Evolutionary conservation across 1,140 invertebrate genomes (phyloP).

Genomic region (Drosophila lini): DNA sequence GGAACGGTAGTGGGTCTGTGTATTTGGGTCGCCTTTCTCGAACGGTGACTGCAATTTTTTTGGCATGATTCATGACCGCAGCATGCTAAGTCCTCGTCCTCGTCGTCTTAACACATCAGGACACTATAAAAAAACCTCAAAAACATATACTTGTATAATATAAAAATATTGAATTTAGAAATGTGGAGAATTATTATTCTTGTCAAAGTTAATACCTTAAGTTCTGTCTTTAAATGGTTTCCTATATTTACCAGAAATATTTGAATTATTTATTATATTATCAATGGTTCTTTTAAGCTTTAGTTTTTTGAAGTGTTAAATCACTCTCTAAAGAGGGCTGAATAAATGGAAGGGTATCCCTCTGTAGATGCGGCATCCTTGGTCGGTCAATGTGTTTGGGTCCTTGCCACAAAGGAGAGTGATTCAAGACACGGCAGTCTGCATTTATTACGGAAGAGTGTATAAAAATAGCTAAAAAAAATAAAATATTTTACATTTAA

Average conservation of each 20-base stretch:
- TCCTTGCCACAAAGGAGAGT: constrained; percentile 41
- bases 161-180: background rate
- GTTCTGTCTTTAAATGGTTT: background rate
- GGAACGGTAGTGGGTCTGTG: background rate
- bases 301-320: background rate
- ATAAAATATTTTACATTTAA: background rate
- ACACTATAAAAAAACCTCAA: constrained; percentile 7
- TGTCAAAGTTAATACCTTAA: background rate
- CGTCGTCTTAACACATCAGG: constrained; percentile 65
- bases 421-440: constrained; percentile 17
- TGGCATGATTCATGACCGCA: constrained; percentile 77
- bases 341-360: background rate
- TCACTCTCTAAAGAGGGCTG: background rate
- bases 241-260: too few relatives aligned
- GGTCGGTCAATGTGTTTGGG: constrained; percentile 42
- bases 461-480: background rate
- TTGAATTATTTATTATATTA: too few relatives aligned
- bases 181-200: background rate
- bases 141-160: background rate
- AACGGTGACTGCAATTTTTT: constrained; percentile 67
- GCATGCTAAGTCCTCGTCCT: constrained; percentile 47
- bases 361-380: constrained; percentile 26
- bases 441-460: background rate
- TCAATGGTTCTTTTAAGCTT: background rate
- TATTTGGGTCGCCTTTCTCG: constrained; percentile 69